phyloP scores from a whole-genome alignment of 2,888 invertebrate genomes.

The Drosophila suboccidentalis region DNA sequence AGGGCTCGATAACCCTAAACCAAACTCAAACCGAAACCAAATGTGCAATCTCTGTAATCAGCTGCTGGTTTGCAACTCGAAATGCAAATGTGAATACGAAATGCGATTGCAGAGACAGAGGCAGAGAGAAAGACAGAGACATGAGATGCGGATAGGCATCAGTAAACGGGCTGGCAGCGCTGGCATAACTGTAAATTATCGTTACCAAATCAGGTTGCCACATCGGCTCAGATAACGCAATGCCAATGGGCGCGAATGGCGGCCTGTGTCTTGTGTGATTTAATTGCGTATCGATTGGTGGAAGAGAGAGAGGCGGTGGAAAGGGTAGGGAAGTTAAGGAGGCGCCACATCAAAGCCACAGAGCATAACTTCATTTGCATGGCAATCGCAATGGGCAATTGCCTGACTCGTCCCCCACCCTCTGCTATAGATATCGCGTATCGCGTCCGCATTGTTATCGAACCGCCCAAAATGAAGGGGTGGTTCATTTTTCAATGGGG shows the following conservation, averaged over 20 bases:
- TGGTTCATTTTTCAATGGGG: conserved; percentile 1
- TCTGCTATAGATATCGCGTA: conserved; percentile 31
- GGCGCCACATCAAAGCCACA: conserved; percentile 51
- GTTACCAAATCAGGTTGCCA: conserved; percentile 69
- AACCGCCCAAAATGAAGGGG: conserved; percentile 27
- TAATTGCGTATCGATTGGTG: conserved; percentile 44
- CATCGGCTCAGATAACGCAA: conserved; percentile 50
- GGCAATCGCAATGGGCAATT: conserved; percentile 46
- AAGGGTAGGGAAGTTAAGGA: not conserved
- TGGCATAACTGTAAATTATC: conserved; percentile 66
- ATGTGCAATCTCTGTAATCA: conserved; percentile 51
- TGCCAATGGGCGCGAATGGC: conserved; percentile 16
- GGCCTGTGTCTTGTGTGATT: conserved; percentile 53
- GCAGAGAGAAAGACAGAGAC: not conserved
- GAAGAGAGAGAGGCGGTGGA: not conserved
- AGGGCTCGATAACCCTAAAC: not conserved
- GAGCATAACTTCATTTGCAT: conserved; percentile 68
- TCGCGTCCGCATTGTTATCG: conserved; percentile 65
- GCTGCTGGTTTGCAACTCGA: conserved; percentile 36
- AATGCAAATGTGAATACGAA: conserved; percentile 27
- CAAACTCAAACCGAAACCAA: conserved; percentile 23
- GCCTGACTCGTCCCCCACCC: not conserved
- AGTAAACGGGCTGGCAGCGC: conserved; percentile 27
- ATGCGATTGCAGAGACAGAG: conserved; percentile 37
- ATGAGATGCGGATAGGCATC: conserved; percentile 32